Evolutionary conservation across 2,113 vertebrate genomes (phyloP).

Genomic region (Zosterops pallidus): DNA sequence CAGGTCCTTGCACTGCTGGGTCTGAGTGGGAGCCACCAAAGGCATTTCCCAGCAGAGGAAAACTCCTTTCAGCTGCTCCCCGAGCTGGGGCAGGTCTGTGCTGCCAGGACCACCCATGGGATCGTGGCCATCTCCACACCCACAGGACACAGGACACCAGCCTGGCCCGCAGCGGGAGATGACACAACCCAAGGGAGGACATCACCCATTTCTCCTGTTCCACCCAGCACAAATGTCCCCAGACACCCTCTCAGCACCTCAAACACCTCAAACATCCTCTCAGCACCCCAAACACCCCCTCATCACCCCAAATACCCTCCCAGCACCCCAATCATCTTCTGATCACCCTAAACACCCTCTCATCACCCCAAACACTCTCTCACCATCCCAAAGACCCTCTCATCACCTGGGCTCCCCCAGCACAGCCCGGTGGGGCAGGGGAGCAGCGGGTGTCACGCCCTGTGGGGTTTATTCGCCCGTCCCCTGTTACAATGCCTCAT

Average conservation of each 20-base stretch:
- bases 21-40: not conserved
- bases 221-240: not conserved
- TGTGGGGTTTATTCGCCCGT: not conserved
- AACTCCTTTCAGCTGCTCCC: not conserved
- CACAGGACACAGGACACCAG: accelerated
- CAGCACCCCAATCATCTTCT: not conserved
- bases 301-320: not conserved
- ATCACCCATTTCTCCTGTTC: accelerated
- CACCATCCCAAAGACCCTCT: no score
- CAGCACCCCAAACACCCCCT: not conserved
- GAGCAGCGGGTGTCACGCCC: constrained; percentile 31
- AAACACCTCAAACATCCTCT: not conserved
- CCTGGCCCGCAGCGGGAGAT: not conserved
- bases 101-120: accelerated
- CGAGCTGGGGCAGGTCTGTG: accelerated
- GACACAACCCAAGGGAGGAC: not conserved
- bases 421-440: not conserved
- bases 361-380: not conserved
- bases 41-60: not conserved
- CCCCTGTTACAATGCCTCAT: constrained; percentile 49
- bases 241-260: not conserved
- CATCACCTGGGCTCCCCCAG: not conserved
- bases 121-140: accelerated
- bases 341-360: not conserved
- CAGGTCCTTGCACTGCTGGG: not conserved